Evolutionary conservation across 1,140 invertebrate genomes (phyloP), one percentile per base, ranked within the genome.

Genomic region (Drosophila setifemur): DNA sequence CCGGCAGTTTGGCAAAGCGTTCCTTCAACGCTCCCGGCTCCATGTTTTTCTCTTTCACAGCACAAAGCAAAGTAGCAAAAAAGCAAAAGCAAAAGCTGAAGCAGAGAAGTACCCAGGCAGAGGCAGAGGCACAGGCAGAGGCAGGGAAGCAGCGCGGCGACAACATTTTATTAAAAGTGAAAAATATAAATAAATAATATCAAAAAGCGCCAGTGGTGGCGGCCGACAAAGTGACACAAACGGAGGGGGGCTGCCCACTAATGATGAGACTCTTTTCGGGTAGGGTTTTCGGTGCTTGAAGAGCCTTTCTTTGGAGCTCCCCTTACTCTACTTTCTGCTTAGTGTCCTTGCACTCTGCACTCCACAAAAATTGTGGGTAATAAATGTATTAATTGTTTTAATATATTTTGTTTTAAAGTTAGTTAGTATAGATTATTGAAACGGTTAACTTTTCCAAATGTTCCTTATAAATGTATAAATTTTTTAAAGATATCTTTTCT

Each of bases 181-280:
- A 63, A 71, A 68, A 78, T 72, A 58, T 74, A 86, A 72, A 86
- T 72, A 75, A 75, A 75, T 73, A 57, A 71, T 72, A 72, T 73
- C 25, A 70, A 60, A 71, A 70, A 60, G 52, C 50, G 25, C 28
- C 50, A 70, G 45, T 45, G 44, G 49, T 45, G 26, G 48, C 37
- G 39, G 54, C 66, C 55, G 58, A 81, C 52, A 81, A 71, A 73
- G 74, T 53, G 61, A 75, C 68, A 64, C 55, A 55, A 49, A 49
- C 54, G 39, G 26, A 11, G 55, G 25, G 40, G 39, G 40, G 19
- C n/a, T n/a, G n/a, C 50, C 49, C 81, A 68, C 81, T 86, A 79
- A 85, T 79, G 74, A 85, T 79, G 75, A 74, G 64, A 40, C 64
- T 53, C 52, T 31, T 48, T 70, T 42, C 31, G 39, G 67, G 39